Percentiles rank a stretch among this genome's conserved stretches.
phyloP scores from a whole-genome alignment of 2,113 vertebrate genomes.

The Arenaria interpres region DNA sequence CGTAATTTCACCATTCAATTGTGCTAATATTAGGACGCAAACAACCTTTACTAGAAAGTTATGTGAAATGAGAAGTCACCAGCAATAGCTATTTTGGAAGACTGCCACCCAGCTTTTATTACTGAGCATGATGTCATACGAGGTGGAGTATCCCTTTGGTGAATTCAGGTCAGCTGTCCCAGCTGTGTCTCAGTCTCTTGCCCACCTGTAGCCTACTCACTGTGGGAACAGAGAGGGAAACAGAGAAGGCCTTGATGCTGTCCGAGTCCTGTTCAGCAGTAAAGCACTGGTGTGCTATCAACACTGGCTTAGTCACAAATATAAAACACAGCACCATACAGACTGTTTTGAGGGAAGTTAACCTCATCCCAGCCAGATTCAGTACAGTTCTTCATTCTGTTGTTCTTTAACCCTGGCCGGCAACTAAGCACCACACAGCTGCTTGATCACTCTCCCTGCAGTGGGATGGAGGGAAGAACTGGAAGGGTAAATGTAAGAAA shows the following conservation, averaged over 20 bases:
- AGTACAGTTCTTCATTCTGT: background rate
- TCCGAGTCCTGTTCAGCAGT: fast-evolving
- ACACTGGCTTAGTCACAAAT: background rate
- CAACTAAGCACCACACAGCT: background rate
- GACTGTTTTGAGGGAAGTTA: background rate
- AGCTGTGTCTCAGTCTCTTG: background rate
- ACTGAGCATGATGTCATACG: background rate
- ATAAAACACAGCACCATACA: background rate
- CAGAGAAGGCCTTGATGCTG: background rate
- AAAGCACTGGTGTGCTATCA: background rate
- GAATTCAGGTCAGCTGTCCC: background rate
- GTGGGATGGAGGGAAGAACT: background rate
- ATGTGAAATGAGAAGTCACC: background rate
- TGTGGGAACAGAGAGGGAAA: background rate
- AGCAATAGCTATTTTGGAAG: background rate
- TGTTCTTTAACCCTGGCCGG: fast-evolving
- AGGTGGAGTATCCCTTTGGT: background rate
- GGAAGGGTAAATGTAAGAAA: background rate
- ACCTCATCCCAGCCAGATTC: background rate
- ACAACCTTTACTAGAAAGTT: background rate
- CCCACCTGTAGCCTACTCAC: background rate
- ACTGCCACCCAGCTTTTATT: background rate
- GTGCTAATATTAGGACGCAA: background rate
- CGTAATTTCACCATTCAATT: background rate
- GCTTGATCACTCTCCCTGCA: fast-evolving